These are phyloP conservation scores for Eospalax fontanierii DNA, from an alignment of 2,797 vertebrate genomes.

Conservation along the genomic window DNA sequence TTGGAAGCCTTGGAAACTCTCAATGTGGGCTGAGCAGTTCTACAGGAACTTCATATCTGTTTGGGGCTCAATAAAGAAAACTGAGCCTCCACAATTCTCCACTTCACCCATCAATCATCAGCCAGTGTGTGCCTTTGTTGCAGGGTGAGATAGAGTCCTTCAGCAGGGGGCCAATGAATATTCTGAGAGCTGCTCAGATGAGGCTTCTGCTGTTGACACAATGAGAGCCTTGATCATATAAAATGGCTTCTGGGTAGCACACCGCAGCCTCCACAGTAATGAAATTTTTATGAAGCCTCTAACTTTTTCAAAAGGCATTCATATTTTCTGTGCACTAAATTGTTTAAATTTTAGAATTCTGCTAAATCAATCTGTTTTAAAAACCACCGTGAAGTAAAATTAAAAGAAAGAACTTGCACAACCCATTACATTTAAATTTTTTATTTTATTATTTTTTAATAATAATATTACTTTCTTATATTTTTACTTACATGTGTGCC, in stretches of 20 bases:
- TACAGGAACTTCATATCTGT: neutral
- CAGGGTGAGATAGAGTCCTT: neutral
- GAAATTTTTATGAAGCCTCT: neutral
- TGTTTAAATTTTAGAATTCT: constrained; percentile 13
- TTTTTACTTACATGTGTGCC: no score
- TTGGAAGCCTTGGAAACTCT: neutral
- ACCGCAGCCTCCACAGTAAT: neutral
- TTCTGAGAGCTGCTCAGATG: neutral
- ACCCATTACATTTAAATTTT: neutral
- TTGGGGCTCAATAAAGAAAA: neutral
- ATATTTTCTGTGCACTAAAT: constrained; percentile 23
- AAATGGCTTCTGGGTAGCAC: neutral
- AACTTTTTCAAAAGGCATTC: neutral
- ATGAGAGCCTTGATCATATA: neutral
- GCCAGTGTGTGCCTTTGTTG: neutral
- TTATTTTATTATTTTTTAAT: no score
- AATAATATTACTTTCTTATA: no score
- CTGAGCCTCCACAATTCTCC: neutral
- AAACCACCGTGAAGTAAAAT: constrained; percentile 17
- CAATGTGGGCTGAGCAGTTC: rapidly evolving
- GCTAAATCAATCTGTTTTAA: neutral
- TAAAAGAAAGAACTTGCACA: neutral
- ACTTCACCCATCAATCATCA: neutral
- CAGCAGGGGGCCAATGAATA: neutral
- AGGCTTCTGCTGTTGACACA: neutral